Percentiles rank a stretch among this genome's conserved stretches.
Evolutionary conservation across 2,888 invertebrate species (phyloP).

Genomic region (Cremastobaeus sp.): DNA sequence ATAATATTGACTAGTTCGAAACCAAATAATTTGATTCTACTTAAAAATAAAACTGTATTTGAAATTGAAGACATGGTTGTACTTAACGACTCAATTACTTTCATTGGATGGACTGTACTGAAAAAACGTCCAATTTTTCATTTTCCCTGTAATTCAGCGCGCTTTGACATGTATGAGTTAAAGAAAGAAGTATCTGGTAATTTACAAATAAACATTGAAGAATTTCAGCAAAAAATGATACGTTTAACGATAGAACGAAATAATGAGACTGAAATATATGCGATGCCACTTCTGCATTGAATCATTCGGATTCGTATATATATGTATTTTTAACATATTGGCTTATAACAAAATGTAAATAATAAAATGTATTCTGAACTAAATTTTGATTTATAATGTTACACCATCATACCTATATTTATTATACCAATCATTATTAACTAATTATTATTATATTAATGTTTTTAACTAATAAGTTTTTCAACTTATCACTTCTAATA

Average conservation of each 20-base stretch:
- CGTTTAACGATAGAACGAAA: not conserved
- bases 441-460: too few species aligned
- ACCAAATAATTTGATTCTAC: slow-evolving; percentile 20
- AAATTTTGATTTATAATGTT: too few species aligned
- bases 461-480: too few species aligned
- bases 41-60: slow-evolving; percentile 11
- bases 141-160: slow-evolving; percentile 8
- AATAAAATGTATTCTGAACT: too few species aligned
- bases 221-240: slow-evolving; percentile 6
- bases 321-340: too few species aligned
- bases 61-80: slow-evolving; percentile 11
- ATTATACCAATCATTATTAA: too few species aligned
- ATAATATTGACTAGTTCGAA: slow-evolving; percentile 3
- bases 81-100: not conserved
- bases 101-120: slow-evolving; percentile 1
- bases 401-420: too few species aligned
- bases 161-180: slow-evolving; percentile 7
- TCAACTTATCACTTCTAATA: too few species aligned
- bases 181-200: not conserved
- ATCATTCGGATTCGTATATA: too few species aligned
- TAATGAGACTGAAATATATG: not conserved
- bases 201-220: slow-evolving; percentile 7
- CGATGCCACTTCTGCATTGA: slow-evolving; percentile 10
- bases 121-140: slow-evolving; percentile 14
- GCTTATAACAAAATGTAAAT: too few species aligned